These are phyloP conservation scores for Brachyptera risi DNA, from an alignment of 2,888 invertebrate species.

Conservation along the genomic window DNA sequence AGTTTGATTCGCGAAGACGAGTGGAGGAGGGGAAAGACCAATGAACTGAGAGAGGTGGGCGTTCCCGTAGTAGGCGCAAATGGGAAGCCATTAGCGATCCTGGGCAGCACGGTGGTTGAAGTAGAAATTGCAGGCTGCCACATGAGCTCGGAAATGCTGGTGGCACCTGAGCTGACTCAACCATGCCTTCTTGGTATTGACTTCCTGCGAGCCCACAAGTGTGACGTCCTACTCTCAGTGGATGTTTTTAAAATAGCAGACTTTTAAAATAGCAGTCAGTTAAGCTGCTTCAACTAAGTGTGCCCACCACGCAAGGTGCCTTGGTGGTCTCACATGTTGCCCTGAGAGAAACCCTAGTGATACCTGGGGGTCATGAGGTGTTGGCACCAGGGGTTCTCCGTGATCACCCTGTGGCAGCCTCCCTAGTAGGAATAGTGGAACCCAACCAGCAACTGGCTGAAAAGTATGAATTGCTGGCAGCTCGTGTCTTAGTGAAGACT, in stretches of 20 bases:
- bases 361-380: no score
- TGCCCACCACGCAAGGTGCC: no score
- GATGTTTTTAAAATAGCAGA: background rate
- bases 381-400: no score
- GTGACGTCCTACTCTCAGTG: background rate
- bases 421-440: background rate
- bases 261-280: no score
- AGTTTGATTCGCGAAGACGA: background rate
- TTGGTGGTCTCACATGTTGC: no score
- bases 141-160: background rate
- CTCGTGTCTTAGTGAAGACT: no score
- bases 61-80: background rate
- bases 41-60: background rate
- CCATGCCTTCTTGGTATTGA: background rate
- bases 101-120: background rate
- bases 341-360: no score
- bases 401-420: no score
- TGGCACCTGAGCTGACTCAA: background rate
- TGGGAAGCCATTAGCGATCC: background rate
- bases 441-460: no score
- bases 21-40: background rate
- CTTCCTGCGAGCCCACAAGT: background rate
- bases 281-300: no score
- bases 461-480: no score
- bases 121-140: background rate